Percentiles rank a stretch among this genome's conserved stretches.
phyloP scores from a whole-genome alignment of 2,888 invertebrate genomes.

The Xestobium rufovillosum region DNA sequence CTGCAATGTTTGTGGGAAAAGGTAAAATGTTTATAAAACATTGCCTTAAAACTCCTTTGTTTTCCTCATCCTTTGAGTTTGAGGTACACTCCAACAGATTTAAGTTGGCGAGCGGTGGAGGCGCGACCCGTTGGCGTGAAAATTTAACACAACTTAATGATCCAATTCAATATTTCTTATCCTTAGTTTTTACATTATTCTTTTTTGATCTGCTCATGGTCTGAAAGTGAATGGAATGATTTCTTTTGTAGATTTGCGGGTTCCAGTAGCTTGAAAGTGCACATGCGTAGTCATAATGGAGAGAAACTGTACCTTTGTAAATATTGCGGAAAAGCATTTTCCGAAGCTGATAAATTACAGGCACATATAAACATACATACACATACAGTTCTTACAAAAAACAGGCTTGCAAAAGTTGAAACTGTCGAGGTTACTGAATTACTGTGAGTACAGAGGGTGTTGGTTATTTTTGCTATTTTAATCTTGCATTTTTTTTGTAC shows the following conservation, averaged over 20 bases:
- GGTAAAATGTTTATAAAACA: conserved; percentile 35
- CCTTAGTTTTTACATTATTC: too few species aligned
- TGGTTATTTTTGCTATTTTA: background rate
- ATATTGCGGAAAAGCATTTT: conserved; percentile 37
- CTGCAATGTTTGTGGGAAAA: conserved; percentile 39
- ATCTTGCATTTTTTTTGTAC: background rate
- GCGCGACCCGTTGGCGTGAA: too few species aligned
- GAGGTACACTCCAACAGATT: too few species aligned
- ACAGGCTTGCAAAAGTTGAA: conserved; percentile 31
- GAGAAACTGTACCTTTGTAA: conserved; percentile 36
- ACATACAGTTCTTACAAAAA: conserved; percentile 24
- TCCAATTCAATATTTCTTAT: too few species aligned
- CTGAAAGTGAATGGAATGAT: too few species aligned
- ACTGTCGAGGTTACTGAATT: conserved; percentile 38
- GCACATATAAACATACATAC: conserved; percentile 31
- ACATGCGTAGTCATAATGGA: conserved; percentile 34
- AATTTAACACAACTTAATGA: too few species aligned
- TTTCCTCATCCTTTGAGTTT: too few species aligned
- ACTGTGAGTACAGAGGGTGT: conserved; percentile 33
- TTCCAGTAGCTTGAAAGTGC: conserved; percentile 38
- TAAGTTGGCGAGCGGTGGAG: too few species aligned
- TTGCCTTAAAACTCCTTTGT: too few species aligned
- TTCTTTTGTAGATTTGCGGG: conserved; percentile 38
- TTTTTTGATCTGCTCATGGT: too few species aligned
- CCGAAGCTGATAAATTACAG: conserved; percentile 32